phyloP scores from a whole-genome alignment of 2,888 invertebrate species.

The Pseudococcus jackbeardsleyi region DNA sequence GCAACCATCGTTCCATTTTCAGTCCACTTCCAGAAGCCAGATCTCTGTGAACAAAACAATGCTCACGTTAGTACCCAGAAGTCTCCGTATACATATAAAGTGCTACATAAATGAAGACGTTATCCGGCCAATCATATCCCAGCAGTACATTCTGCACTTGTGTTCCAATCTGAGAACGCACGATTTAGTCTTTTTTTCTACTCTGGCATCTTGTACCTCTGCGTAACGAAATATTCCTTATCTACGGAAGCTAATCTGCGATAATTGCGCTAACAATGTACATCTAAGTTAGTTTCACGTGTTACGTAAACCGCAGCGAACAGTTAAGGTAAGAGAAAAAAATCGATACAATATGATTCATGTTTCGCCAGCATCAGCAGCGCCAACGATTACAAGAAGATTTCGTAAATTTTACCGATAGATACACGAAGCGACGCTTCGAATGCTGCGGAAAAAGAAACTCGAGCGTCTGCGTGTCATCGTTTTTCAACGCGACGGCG shows the following conservation, averaged over 20 bases:
- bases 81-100: not conserved
- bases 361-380: not conserved
- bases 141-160: conserved; percentile 9
- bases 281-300: not conserved
- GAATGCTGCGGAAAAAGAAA: not conserved
- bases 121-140: conserved; percentile 56
- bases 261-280: conserved; percentile 43
- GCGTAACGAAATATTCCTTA: conserved; percentile 46
- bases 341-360: conserved; percentile 15
- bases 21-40: not conserved
- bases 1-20: not conserved
- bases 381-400: not conserved
- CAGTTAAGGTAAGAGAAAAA: not conserved
- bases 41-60: not conserved
- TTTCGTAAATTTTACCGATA: not conserved
- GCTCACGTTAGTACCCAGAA: not conserved
- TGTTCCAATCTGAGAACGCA: conserved; percentile 13
- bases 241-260: conserved; percentile 49
- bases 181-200: conserved; percentile 5
- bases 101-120: conserved; percentile 55
- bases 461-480: not conserved
- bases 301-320: conserved; percentile 6
- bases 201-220: not conserved
- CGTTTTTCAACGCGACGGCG: not conserved
- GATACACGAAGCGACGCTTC: not conserved